Percentiles rank a stretch among this genome's conserved stretches.
Conservation (phyloP, 2,888 invertebrate species). For the Amorpha juglandis region DNA sequence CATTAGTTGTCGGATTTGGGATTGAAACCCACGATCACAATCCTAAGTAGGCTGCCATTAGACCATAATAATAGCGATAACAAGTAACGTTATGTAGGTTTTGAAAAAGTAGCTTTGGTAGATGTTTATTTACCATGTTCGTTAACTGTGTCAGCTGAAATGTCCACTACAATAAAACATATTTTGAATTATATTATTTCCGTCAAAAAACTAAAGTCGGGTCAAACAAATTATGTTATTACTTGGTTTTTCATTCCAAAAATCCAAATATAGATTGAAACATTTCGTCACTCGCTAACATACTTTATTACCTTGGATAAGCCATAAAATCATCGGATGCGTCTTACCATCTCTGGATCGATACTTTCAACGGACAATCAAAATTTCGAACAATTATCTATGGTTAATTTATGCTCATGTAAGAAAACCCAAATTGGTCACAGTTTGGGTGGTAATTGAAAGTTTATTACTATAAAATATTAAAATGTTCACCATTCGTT, state of each 20-base stretch:
- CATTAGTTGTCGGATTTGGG: too few relatives aligned
- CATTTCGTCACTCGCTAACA: conserved; percentile 17
- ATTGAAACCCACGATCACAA: too few relatives aligned
- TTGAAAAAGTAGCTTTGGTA: too few relatives aligned
- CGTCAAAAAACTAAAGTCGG: not conserved
- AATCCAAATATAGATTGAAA: conserved; percentile 18
- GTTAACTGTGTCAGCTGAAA: too few relatives aligned
- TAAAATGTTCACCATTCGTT: conserved; percentile 25
- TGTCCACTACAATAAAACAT: too few relatives aligned
- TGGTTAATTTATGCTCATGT: conserved; percentile 27
- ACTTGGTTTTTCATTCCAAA: conserved; percentile 5
- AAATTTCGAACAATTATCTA: conserved; percentile 42
- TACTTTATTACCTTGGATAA: conserved; percentile 29
- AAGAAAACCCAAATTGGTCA: conserved; percentile 39
- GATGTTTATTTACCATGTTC: too few relatives aligned
- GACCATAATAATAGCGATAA: too few relatives aligned
- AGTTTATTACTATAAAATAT: conserved; percentile 36
- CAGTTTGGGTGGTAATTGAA: conserved; percentile 43
- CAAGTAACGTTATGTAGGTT: too few relatives aligned
- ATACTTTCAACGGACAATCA: conserved; percentile 35
- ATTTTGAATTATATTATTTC: not conserved
- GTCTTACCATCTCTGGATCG: conserved; percentile 23
- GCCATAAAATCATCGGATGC: conserved; percentile 36
- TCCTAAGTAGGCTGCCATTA: too few relatives aligned
- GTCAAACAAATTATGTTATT: conserved; percentile 12